phyloP scores from a whole-genome alignment of 2,797 vertebrate genomes.

The Semaprochilodus insignis region DNA sequence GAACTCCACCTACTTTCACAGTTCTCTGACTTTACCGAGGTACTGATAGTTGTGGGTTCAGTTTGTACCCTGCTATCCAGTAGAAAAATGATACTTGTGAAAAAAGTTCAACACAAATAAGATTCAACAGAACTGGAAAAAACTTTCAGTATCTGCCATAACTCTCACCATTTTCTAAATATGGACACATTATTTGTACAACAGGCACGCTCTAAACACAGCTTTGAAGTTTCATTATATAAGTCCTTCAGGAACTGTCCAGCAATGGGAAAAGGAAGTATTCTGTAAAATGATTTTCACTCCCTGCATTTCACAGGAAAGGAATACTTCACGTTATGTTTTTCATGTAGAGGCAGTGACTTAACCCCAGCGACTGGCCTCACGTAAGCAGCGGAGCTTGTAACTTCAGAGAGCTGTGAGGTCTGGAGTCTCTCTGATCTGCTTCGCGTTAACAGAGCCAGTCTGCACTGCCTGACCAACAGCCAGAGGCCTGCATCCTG shows the following conservation, averaged over 20 bases:
- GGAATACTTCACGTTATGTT: constrained; percentile 3
- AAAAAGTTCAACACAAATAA: neutral
- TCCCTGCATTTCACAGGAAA: constrained; percentile 1
- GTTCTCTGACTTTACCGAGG: too few species aligned
- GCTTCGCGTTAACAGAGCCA: constrained; percentile 4
- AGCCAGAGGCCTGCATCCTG: neutral
- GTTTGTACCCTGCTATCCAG: too few species aligned
- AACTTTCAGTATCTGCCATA: neutral
- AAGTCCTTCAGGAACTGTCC: neutral
- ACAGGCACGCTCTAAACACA: neutral
- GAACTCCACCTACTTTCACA: too few species aligned
- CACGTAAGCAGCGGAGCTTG: constrained; percentile 1
- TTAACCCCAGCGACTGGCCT: constrained; percentile 11
- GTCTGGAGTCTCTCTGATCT: constrained; percentile 33
- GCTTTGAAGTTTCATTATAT: neutral
- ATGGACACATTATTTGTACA: neutral
- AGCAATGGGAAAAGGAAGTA: constrained; percentile 2
- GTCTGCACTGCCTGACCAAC: constrained; percentile 11
- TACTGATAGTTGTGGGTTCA: too few species aligned
- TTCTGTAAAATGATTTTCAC: neutral
- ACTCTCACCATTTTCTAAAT: neutral
- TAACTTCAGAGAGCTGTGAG: constrained; percentile 25
- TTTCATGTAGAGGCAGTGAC: constrained; percentile 2
- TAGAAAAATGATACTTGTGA: too few species aligned
- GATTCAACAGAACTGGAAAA: neutral